A percentile compares a stretch with the other conserved stretches of the same genome.
phyloP scores from a whole-genome alignment of 1,140 invertebrate genomes.

The Carcinoscorpius rotundicauda region DNA sequence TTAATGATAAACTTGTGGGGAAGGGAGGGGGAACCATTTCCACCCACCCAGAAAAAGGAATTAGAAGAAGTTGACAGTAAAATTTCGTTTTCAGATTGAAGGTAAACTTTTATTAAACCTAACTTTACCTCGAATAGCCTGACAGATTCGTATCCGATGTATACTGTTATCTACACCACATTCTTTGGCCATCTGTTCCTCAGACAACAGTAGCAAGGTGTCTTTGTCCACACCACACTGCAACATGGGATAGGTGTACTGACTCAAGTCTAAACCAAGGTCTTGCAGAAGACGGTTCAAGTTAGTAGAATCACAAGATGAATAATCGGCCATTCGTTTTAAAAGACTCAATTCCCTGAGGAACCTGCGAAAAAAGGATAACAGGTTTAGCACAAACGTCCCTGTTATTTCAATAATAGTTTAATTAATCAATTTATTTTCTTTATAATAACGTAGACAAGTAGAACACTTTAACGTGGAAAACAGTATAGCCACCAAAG shows the following conservation, averaged over 20 bases:
- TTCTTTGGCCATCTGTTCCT: constrained; percentile 79
- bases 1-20: too few species aligned
- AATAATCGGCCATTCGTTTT: constrained; percentile 95
- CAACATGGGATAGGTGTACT: constrained; percentile 94
- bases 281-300: constrained; percentile 80
- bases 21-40: too few species aligned
- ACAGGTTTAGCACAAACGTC: background rate
- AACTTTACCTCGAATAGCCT: constrained; percentile 61
- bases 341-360: constrained; percentile 84
- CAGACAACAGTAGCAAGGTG: constrained; percentile 53
- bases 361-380: constrained; percentile 49
- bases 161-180: constrained; percentile 90
- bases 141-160: constrained; percentile 77
- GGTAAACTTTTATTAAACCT: too few species aligned
- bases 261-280: constrained; percentile 80
- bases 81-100: too few species aligned
- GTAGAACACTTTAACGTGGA: too few species aligned
- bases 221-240: constrained; percentile 87
- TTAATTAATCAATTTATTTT: too few species aligned
- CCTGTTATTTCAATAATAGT: too few species aligned
- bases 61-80: too few species aligned
- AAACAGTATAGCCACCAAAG: too few species aligned
- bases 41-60: too few species aligned
- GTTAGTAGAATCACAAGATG: constrained; percentile 79
- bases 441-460: too few species aligned